Evolutionary conservation across 1,140 invertebrate genomes (phyloP), one percentile per base, ranked within the genome.

Genomic region (Rhyzopertha dominica): DNA sequence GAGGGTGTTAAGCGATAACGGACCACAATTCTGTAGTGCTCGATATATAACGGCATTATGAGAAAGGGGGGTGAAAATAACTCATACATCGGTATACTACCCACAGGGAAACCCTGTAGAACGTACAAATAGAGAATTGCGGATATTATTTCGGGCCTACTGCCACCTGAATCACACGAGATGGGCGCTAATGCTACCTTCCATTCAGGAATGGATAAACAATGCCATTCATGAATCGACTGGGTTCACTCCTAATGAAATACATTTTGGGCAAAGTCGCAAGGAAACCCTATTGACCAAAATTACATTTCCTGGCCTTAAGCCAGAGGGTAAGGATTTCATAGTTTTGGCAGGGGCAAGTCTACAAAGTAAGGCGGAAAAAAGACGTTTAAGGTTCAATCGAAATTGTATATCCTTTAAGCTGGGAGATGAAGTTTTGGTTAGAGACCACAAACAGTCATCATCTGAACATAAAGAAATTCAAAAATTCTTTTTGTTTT

Each of bases 61-160:
- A 34, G 26, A 28, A 19, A 22, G 31, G 16, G 16, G 18, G 3
- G 17, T 36, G 16, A 5, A 36, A 14, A 28, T 30, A 1, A 10
- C 16, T 31, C 39, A 42, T 30, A 42, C 39, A 10, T 36, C 29
- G 14, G 28, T 42, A 10, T 42, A 42, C 17, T 42, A 36, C 17
- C 39, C 39, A 8, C 39, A 42, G 13, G 28, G 28, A 16, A 42
- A 42, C 19, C 25, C 25, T 7, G 31, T 28, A 8, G 39, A 42
- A 32, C 24, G 28, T 0, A 16, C 9, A 4, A 42, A 42, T 42
- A n/a, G 39, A 36, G 24, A 25, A 12, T 16, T 40, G 12, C 20
- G 39, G 29, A 10, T 16, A 5, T 3, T 42, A 9, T 42, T 42
- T 12, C 10, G 39, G n/a, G 4, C 25, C 9, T 30, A 30, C 9